Evolutionary conservation across 1,140 invertebrate species (phyloP), one percentile per base, ranked within the genome.

Genomic region (Patella vulgata): DNA sequence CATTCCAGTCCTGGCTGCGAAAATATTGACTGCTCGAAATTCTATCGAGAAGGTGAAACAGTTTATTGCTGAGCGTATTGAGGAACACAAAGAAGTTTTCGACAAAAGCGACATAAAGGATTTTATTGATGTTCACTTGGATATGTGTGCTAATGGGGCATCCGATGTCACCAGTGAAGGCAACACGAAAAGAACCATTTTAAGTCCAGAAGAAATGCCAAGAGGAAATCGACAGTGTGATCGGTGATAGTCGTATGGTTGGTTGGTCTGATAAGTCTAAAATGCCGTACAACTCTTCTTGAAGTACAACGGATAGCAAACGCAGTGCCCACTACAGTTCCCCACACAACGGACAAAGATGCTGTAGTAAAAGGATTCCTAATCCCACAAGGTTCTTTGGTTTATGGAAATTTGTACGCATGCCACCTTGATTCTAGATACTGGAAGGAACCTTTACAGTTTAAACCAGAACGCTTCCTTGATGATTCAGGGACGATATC

Each of bases 71-170:
- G 19, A 53, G 59, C 8, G 58, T 43, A 61, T 78, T 19, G 60
- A 67, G 8, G 60, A 71, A 17, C 70, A 75, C 31, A 65, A 50
- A 42, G 23, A 51, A 23, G 66, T 50, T 12, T 68, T 74, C 19
- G 63, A 76, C 56, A 52, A 57, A n/a, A 46, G 59, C 4, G 67
- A 77, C 42, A 46, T 70, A 11, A 62, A 66, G 23, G 74, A 79
- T 50, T 73, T 77, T 27, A 74, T 79, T 28, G 77, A 79, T 47
- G 66, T 65, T 11, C 77, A 69, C 44, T 42, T 79, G 8, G 58
- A 71, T n/a, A n/a, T n/a, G n/a, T n/a, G n/a, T n/a, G n/a, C n/a
- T n/a, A n/a, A n/a, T n/a, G n/a, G n/a, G n/a, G n/a, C n/a, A n/a
- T n/a, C n/a, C n/a, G n/a, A n/a, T n/a, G n/a, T n/a, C n/a, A n/a